Conservation (phyloP, 2,113 vertebrate species). For the Abramis brama region DNA sequence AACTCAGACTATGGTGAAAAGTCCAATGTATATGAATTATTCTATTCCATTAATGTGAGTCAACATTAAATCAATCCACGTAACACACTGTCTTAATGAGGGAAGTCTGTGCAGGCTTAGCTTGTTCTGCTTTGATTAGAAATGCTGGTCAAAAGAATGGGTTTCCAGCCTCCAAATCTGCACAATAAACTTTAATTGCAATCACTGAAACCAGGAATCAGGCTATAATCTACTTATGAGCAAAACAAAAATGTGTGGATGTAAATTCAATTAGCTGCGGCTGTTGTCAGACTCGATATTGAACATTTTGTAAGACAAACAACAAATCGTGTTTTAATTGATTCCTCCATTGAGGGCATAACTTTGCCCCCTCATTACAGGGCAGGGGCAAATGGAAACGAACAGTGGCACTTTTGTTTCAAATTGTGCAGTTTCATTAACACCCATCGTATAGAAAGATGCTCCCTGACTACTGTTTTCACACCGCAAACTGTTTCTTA, state of each 20-base stretch:
- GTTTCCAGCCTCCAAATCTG: neutral
- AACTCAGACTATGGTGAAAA: conserved; percentile 14
- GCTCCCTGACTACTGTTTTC: neutral
- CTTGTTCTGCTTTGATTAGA: neutral
- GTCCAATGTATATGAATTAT: conserved; percentile 13
- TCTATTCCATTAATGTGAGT: conserved; percentile 11
- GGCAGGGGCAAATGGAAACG: neutral
- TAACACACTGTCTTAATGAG: conserved; percentile 1
- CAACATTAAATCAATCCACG: conserved; percentile 16
- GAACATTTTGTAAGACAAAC: neutral
- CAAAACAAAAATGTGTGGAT: neutral
- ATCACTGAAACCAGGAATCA: neutral
- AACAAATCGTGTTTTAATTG: neutral
- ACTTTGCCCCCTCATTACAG: neutral
- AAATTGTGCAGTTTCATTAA: neutral
- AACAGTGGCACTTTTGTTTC: neutral
- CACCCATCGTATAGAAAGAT: neutral
- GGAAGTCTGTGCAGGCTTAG: conserved; percentile 9
- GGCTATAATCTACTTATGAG: neutral
- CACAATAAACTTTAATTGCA: neutral
- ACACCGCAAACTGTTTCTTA: neutral
- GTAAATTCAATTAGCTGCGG: neutral
- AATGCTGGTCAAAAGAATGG: neutral
- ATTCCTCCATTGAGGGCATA: neutral
- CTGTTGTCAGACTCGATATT: neutral